A percentile compares a stretch with the other conserved stretches of the same genome.
Evolutionary conservation across 2,888 invertebrate species (phyloP).

Genomic region (Eupithecia subumbrata): DNA sequence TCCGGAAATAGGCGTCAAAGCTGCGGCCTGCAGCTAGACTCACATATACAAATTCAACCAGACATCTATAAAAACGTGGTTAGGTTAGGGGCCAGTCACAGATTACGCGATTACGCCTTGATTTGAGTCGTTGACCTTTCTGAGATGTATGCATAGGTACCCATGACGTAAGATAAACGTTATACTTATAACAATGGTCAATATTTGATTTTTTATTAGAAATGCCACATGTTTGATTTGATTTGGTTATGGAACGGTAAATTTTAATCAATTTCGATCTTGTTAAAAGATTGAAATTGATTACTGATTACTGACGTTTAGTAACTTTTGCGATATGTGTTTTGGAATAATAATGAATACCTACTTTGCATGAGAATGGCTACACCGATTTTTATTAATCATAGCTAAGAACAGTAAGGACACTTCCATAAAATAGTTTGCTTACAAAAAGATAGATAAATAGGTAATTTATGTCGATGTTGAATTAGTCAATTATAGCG

Average conservation of each 20-base stretch:
- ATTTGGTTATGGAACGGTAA: not conserved
- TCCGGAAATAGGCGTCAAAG: not conserved
- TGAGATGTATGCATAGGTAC: not conserved
- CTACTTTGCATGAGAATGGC: not conserved
- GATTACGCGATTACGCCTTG: not conserved
- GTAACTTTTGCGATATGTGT: not conserved
- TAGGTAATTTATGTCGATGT: not conserved
- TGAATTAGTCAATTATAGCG: too few species aligned
- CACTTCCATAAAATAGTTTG: not conserved
- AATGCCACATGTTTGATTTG: not conserved
- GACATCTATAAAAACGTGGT: not conserved
- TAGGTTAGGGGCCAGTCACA: not conserved
- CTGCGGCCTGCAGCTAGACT: not conserved
- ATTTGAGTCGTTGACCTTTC: constrained; percentile 2
- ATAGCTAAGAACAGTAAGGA: too few species aligned
- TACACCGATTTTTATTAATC: not conserved
- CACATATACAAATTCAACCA: not conserved
- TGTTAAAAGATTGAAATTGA: not conserved
- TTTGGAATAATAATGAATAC: not conserved
- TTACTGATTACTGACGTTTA: not conserved
- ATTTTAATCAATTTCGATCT: not conserved
- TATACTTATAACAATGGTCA: not conserved
- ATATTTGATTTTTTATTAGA: not conserved
- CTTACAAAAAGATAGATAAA: too few species aligned
- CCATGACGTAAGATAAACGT: not conserved